Base-by-base conservation (phyloP, 2,888 invertebrate genomes). In the Eristalis pertinax region DNA sequence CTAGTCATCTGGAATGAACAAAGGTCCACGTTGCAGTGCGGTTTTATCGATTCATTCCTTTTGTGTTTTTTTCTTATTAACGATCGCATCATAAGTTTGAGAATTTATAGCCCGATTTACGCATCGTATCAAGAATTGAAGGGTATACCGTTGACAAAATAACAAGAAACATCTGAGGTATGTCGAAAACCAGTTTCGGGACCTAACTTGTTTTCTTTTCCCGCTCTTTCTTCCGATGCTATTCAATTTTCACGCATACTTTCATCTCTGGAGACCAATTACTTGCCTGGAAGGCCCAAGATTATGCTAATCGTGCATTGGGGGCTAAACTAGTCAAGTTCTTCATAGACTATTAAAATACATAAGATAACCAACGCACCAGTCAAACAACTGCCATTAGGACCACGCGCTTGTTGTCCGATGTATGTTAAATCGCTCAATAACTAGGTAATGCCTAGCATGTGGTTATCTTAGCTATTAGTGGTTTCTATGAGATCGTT, bases 41-140 rank as follows among this genome's bases (percentile, higher is more conserved):
- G 50, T 72, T 58, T 80, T 84, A 67, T 76, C 67, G 80, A 64
- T 63, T 64, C 50, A n/a, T 62, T 50, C 58, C 41, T 68, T 63
- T 78, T 78, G 32, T 65, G 24, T 26, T 76, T 26, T 76, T 68
- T 63, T 41, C 73, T 76, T 32, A 67, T 67, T 70, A 78, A 80
- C 81, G 73, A 82, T 62, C 74, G 70, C 74, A 76, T 87, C 86
- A 83, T 83, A 87, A 87, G 56, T 87, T 83, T 75, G 69, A 35
- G 62, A 87, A 83, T 83, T 87, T 79, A 87, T 83, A 73, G 58
- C 50, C 50, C 26, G 29, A 29, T 29, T 29, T 29, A 29, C 29
- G 58, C 50, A 24, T 58, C 26, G 29, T 29, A 75, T 22, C 19
- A 3, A 5, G 43, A 15, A n/a, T 15, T 7, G 43, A 63, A 26